Conservation (phyloP, 2,888 invertebrate genomes). For the Atethmia centrago region DNA sequence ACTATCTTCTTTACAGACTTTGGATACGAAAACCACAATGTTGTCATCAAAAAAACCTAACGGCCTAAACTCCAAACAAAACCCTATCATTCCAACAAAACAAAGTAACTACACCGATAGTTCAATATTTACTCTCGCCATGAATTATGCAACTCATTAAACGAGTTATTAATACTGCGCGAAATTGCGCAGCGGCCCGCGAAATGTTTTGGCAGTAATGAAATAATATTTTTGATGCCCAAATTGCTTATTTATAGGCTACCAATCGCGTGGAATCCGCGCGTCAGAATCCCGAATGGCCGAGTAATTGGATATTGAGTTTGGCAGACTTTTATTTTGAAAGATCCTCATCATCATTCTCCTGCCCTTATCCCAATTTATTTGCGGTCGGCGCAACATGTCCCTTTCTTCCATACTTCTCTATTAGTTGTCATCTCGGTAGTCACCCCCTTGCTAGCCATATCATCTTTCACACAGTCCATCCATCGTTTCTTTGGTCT, state of each 20-base stretch:
- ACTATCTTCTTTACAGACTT: background rate
- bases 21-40: background rate
- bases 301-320: conserved; percentile 40
- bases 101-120: conserved; percentile 38
- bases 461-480: too few relatives aligned
- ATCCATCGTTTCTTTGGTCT: too few relatives aligned
- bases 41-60: background rate
- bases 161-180: conserved; percentile 67
- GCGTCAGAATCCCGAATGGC: conserved; percentile 14
- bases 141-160: conserved; percentile 69
- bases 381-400: too few relatives aligned
- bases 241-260: conserved; percentile 61
- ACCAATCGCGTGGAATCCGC: conserved; percentile 26
- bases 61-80: conserved; percentile 1
- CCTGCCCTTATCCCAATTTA: too few relatives aligned
- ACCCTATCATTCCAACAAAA: conserved; percentile 25
- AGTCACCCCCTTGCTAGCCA: too few relatives aligned
- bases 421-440: too few relatives aligned
- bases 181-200: conserved; percentile 51
- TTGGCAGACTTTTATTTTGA: conserved; percentile 16
- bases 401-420: too few relatives aligned
- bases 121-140: conserved; percentile 59
- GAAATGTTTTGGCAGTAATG: conserved; percentile 61
- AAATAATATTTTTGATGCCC: conserved; percentile 63
- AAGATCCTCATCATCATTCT: too few relatives aligned